Evolutionary conservation across 2,113 vertebrate species (phyloP).

Genomic region (Amblyopsis rosae): DNA sequence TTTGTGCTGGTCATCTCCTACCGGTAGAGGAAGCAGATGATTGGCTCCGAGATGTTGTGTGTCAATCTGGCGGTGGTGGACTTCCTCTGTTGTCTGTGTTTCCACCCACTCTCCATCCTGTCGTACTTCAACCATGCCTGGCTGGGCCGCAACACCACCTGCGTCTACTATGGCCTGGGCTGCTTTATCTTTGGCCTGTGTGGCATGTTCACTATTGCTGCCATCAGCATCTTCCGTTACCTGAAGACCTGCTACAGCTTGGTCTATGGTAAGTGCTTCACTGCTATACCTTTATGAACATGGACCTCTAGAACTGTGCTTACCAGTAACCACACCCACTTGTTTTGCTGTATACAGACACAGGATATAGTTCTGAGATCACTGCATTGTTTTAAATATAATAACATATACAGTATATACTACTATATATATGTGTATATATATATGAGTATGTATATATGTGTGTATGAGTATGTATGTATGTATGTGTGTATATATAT

Average conservation of each 20-base stretch:
- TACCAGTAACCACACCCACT: no score
- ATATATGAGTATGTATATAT: no score
- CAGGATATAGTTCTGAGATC: no score
- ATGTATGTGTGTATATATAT: no score
- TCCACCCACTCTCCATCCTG: slow-evolving; percentile 71
- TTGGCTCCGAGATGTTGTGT: slow-evolving; percentile 66
- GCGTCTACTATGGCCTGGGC: slow-evolving; percentile 70
- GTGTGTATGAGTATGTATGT: no score
- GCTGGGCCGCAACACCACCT: slow-evolving; percentile 55
- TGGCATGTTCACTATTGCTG: slow-evolving; percentile 69
- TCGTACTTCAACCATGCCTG: slow-evolving; percentile 71
- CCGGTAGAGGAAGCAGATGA: slow-evolving; percentile 63
- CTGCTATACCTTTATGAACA: no score
- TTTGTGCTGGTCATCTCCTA: slow-evolving; percentile 70
- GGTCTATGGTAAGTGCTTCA: slow-evolving; percentile 39
- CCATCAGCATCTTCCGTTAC: slow-evolving; percentile 69
- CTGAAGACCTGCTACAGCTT: slow-evolving; percentile 66
- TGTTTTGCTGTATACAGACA: no score
- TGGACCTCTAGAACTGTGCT: no score
- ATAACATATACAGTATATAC: no score
- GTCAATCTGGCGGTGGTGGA: slow-evolving; percentile 73
- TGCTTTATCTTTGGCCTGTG: slow-evolving; percentile 71
- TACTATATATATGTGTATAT: no score
- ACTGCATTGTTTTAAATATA: no score
- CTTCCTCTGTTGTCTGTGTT: slow-evolving; percentile 68